Percentiles rank a stretch among this genome's conserved stretches.
Evolutionary conservation across 2,113 vertebrate species (phyloP).

Genomic region (Oryzias curvinotus): DNA sequence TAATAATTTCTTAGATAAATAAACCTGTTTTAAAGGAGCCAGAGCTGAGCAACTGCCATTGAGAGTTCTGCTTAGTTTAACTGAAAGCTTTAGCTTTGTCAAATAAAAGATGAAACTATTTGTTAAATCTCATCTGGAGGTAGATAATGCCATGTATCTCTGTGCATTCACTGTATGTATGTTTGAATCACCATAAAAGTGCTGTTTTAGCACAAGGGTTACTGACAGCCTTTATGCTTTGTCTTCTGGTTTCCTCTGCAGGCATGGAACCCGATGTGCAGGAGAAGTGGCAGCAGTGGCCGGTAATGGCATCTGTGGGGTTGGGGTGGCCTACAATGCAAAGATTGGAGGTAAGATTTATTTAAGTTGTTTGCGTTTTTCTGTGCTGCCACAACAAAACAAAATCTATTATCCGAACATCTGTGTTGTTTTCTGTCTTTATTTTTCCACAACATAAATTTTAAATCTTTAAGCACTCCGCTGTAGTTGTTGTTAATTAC

Average conservation of each 20-base stretch:
- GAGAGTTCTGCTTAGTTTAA: constrained; percentile 37
- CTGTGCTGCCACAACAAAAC: constrained; percentile 18
- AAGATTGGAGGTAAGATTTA: constrained; percentile 87
- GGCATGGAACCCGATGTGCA: constrained; percentile 93
- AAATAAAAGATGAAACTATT: no score
- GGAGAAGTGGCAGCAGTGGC: constrained; percentile 95
- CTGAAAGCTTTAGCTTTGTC: no score
- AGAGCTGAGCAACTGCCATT: constrained; percentile 39
- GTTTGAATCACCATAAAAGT: constrained; percentile 1
- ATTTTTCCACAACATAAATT: constrained; percentile 21
- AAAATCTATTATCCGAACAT: constrained; percentile 12
- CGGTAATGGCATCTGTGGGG: constrained; percentile 93
- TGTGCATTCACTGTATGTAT: constrained; percentile 18
- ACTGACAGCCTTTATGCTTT: constrained; percentile 17
- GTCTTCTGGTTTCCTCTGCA: constrained; percentile 47
- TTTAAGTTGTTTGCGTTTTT: no score
- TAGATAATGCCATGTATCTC: constrained; percentile 12
- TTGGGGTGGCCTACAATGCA: constrained; percentile 93
- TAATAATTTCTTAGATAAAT: constrained; percentile 10
- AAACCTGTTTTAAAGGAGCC: constrained; percentile 40
- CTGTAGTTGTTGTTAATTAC: constrained; percentile 4
- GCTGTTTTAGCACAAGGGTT: constrained; percentile 19
- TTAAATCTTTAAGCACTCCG: constrained; percentile 28
- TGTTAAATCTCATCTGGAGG: no score
- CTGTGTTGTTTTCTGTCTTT: constrained; percentile 33